Evolutionary conservation across 2,113 vertebrate genomes (phyloP), one percentile per base, ranked within the genome.

Genomic region (Diphyllodes magnificus): DNA sequence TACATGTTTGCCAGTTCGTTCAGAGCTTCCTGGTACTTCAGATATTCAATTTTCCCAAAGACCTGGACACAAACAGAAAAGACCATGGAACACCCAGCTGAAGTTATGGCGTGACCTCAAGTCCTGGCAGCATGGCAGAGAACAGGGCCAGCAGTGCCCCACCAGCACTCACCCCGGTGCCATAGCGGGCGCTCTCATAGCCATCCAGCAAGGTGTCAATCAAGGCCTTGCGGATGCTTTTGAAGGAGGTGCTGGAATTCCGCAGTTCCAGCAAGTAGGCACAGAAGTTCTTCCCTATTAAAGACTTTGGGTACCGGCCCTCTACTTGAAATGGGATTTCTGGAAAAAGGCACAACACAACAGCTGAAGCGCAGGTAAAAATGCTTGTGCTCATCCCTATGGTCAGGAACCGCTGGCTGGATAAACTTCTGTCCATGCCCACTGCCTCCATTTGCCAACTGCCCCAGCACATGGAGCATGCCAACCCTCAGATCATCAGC

Each of bases 181-280:
- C 99, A 1, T 99, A 98, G 28, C 99, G 98, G 7, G 99, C 99
- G 12, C 95, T 98, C 71, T 98, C 98, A 22, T 99, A 99, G 7
- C 99, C 99, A 11, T 99, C 99, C 94, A 99, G 95, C 92, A 99
- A 96, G 2, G 96, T 92, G 93, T 99, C 98, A 1, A 99, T 96
- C 77, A 99, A 96, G 16, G 97, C 91, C 69, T 98, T 98, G 51
- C 98, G 98, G 47, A 97, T 96, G 61, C 98, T 98, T 83, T 97
- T 98, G 92, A 98, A 98, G 33, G 98, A 97, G 31, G 98, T 93
- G 87, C 98, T 97, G 68, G 98, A 98, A 80, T 98, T 99, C 30
- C 98, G 96, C n/a, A 99, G 98, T 50, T 99, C 98, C 70, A 99
- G 95, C 72, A 99, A 97, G 97, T 99, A 99, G 57, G 98, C 98